phyloP scores from a whole-genome alignment of 2,797 vertebrate genomes.

The Petrocephalus sullivani region DNA sequence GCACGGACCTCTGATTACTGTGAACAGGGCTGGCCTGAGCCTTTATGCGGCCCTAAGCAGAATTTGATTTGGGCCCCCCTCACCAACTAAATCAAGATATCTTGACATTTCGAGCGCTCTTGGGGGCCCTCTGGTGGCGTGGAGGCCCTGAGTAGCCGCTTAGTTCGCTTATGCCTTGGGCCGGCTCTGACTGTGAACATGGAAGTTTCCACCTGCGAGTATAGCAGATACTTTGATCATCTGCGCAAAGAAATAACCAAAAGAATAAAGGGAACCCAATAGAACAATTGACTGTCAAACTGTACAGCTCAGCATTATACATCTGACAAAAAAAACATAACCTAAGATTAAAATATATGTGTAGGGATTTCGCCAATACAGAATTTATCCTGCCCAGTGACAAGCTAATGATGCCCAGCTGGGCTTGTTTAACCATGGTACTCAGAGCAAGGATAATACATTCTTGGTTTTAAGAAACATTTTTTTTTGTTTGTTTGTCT shows the following conservation, averaged over 20 bases:
- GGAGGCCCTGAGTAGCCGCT: too few relatives aligned
- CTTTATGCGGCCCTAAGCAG: too few relatives aligned
- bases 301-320: conserved; percentile 2
- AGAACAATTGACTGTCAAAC: neutral
- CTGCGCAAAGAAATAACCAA: neutral
- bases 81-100: too few relatives aligned
- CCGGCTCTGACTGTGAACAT: too few relatives aligned
- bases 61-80: too few relatives aligned
- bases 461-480: neutral
- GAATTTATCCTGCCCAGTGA: neutral
- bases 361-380: neutral
- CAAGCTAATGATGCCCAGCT: neutral
- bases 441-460: neutral
- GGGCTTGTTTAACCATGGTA: neutral
- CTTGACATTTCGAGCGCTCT: too few relatives aligned
- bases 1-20: too few relatives aligned
- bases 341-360: neutral
- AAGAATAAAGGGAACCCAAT: neutral
- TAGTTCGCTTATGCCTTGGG: too few relatives aligned
- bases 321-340: conserved; percentile 1
- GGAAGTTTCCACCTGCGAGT: neutral
- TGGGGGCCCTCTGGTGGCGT: too few relatives aligned
- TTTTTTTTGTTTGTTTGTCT: neutral
- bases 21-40: too few relatives aligned
- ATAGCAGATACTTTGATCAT: neutral